These are phyloP conservation scores for Lydus trimaculatus DNA, from an alignment of 2,888 invertebrate species.

Conservation along the genomic window DNA sequence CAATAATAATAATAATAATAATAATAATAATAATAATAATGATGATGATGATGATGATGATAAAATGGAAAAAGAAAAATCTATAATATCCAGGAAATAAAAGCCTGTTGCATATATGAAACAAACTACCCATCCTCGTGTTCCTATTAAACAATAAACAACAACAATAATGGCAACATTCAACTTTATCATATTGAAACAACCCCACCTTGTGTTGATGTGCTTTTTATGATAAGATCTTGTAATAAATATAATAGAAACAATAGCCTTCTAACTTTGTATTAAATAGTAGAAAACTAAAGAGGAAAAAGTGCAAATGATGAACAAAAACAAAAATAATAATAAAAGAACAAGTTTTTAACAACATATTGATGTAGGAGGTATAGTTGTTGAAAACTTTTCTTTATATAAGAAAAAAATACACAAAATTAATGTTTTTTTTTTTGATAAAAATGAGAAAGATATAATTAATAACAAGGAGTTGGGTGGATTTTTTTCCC, in stretches of 20 bases:
- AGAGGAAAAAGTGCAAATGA: slow-evolving; percentile 1
- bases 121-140: slow-evolving; percentile 7
- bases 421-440: slow-evolving; percentile 29
- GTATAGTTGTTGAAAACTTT: slow-evolving; percentile 1
- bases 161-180: not conserved
- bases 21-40: too few species aligned
- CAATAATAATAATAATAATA: not conserved
- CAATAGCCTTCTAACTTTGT: slow-evolving; percentile 39
- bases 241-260: slow-evolving; percentile 41
- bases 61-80: slow-evolving; percentile 8
- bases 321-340: slow-evolving; percentile 21
- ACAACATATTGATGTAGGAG: not conserved
- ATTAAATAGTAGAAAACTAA: not conserved
- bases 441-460: slow-evolving; percentile 32
- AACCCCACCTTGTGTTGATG: slow-evolving; percentile 21
- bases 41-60: too few species aligned
- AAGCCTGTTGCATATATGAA: slow-evolving; percentile 22
- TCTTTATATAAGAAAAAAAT: not conserved
- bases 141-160: not conserved
- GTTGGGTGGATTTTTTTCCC: slow-evolving; percentile 15
- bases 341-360: slow-evolving; percentile 16
- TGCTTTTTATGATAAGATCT: slow-evolving; percentile 39
- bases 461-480: slow-evolving; percentile 46
- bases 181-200: slow-evolving; percentile 24
- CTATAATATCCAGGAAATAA: slow-evolving; percentile 17